Conservation (phyloP, 2,113 vertebrate genomes). For the Camelus dromedarius region DNA sequence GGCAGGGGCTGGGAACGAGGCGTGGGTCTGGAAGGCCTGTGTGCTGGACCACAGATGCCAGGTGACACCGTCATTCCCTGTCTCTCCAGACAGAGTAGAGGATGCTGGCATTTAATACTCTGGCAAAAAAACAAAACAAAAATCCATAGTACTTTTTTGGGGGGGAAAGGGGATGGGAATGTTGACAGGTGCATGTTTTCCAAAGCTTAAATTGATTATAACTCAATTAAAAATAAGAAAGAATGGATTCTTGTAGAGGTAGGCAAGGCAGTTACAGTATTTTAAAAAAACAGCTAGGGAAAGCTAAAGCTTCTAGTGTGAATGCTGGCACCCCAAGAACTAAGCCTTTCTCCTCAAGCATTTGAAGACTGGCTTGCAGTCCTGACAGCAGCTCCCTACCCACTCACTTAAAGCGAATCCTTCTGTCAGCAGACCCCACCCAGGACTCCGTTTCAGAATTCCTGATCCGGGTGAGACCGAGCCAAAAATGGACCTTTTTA, state of each 20-base stretch:
- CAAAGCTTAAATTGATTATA: background rate
- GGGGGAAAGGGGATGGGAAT: background rate
- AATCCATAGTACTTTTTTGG: background rate
- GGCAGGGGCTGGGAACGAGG: background rate
- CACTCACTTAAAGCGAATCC: background rate
- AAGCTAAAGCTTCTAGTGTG: background rate
- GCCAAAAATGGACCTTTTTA: background rate
- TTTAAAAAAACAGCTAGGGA: background rate
- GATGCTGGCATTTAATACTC: background rate
- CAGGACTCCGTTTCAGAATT: constrained; percentile 16
- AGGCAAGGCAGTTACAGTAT: background rate
- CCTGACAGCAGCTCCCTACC: too few species aligned
- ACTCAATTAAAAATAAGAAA: background rate
- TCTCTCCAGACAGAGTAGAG: background rate
- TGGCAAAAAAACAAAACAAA: background rate
- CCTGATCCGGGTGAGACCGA: background rate
- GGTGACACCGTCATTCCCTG: background rate
- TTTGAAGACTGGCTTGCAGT: background rate
- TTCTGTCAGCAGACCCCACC: background rate
- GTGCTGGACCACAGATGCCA: background rate
- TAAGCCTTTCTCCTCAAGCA: background rate
- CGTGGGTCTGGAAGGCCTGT: background rate
- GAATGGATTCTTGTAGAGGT: background rate
- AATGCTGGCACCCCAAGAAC: background rate
- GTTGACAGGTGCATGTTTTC: background rate